Base-by-base conservation (phyloP, 2,797 vertebrate genomes). In the Cyclopterus lumpus region DNA sequence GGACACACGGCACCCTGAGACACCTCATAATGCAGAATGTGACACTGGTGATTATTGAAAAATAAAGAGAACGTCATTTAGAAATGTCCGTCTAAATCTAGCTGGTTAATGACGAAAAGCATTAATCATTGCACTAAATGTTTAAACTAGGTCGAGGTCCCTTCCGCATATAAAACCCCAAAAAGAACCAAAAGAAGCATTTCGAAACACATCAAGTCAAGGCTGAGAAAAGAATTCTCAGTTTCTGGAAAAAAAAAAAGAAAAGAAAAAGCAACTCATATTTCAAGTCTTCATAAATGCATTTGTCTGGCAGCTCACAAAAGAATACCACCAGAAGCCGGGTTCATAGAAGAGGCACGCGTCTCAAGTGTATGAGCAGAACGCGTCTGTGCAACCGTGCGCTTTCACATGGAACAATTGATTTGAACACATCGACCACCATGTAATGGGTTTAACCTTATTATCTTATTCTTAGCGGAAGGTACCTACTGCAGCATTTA, bases 351-450 rank as follows among this genome's bases (percentile, higher is more conserved):
- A 28, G 57, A 82, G 28, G 69, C 34, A 24, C 4, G 24, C 3
- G 28, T 83, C 77, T 70, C 72, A 20, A 63, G 71, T 63, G 80
- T 62, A 46, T 7, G 46, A 61, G 34, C 58, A 72, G 75, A 70
- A 77, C 30, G 57, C 16, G 4, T 70, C 58, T 77, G 54, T 28
- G 26, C 26, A n/a, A n/a, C 61, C 15, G 5, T 24, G 48, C 18
- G 49, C 48, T 53, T 67, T 53, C 26, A 38, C 14, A 49, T 8
- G 32, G 42, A 30, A 48, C 10, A 67, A 70, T 65, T 42, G 16
- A 69, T 69, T 65, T 74, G 28, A 72, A 65, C 51, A 71, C 53
- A 81, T 70, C 48, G 46, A 46, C 46, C 42, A 22, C 8, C 46
- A 71, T 53, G 49, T 73, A 38, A 69, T 49, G 36, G 64, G 65